phyloP scores from a whole-genome alignment of 2,113 vertebrate species.

The Barnardius zonarius region DNA sequence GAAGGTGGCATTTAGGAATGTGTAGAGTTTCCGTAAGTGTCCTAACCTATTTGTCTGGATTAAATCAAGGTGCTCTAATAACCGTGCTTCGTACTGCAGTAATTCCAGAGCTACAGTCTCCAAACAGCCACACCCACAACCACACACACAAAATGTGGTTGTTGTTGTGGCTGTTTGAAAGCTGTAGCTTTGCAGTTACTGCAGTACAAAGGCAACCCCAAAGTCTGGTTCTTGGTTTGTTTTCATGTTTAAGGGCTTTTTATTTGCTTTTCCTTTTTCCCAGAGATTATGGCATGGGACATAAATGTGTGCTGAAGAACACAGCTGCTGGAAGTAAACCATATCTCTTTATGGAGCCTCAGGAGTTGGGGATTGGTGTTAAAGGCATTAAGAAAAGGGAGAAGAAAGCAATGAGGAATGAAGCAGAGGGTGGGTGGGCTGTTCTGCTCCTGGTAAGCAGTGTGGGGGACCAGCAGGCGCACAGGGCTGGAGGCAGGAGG shows the following conservation, averaged over 20 bases:
- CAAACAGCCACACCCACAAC: neutral
- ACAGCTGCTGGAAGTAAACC: neutral
- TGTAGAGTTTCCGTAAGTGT: neutral
- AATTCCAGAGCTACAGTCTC: neutral
- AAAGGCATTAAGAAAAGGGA: neutral
- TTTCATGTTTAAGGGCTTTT: neutral
- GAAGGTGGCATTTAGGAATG: neutral
- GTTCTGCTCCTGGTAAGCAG: fast-evolving
- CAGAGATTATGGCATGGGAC: neutral
- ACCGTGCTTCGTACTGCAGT: neutral
- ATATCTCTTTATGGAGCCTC: neutral
- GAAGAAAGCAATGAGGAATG: neutral
- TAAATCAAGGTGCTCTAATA: neutral
- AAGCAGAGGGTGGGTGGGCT: fast-evolving
- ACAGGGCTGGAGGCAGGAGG: neutral
- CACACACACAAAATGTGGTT: neutral
- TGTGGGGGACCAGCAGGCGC: neutral
- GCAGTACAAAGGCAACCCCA: neutral
- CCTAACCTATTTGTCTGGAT: neutral
- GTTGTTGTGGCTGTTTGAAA: too few species aligned
- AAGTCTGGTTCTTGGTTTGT: neutral
- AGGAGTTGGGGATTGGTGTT: neutral
- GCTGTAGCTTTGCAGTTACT: too few species aligned
- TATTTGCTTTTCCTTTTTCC: neutral
- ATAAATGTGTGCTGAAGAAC: neutral